A percentile compares a stretch with the other conserved stretches of the same genome.
Conservation (phyloP, 2,113 vertebrate genomes). For the Albula glossodonta region DNA sequence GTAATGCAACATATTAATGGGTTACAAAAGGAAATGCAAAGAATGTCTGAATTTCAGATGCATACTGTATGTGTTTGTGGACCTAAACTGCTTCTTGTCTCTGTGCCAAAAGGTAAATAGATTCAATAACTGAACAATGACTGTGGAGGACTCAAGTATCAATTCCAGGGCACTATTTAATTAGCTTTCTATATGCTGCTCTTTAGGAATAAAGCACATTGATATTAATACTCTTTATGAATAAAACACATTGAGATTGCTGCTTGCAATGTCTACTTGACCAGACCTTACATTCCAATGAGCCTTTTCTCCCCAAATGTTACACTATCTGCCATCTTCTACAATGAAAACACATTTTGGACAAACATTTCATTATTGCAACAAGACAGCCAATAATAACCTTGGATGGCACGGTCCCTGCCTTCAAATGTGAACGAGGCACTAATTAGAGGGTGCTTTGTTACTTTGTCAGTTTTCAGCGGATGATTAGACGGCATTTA, state of each 20-base stretch:
- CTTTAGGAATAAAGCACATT: background rate
- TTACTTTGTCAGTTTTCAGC: slow-evolving; percentile 65
- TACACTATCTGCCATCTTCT: slow-evolving; percentile 33
- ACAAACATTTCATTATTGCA: slow-evolving; percentile 59
- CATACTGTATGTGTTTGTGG: background rate
- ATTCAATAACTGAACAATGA: background rate
- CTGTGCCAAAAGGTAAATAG: background rate
- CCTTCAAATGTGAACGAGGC: slow-evolving; percentile 47
- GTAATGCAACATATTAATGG: background rate
- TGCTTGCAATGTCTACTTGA: background rate
- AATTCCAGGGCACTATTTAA: background rate
- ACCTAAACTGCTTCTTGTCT: background rate
- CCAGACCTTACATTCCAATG: background rate
- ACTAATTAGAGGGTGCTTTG: slow-evolving; percentile 68
- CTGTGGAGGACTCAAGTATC: background rate
- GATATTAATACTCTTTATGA: background rate
- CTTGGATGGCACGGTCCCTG: slow-evolving; percentile 45
- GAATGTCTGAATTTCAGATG: background rate
- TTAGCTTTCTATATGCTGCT: background rate
- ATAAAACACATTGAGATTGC: background rate
- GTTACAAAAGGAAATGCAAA: background rate
- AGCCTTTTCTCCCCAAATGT: slow-evolving; percentile 3
- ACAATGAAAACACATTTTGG: slow-evolving; percentile 22
- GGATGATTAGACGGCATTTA: slow-evolving; percentile 65
- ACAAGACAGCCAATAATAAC: slow-evolving; percentile 60